Base-by-base conservation (phyloP, 2,113 vertebrate species). In the Bubo scandiacus region DNA sequence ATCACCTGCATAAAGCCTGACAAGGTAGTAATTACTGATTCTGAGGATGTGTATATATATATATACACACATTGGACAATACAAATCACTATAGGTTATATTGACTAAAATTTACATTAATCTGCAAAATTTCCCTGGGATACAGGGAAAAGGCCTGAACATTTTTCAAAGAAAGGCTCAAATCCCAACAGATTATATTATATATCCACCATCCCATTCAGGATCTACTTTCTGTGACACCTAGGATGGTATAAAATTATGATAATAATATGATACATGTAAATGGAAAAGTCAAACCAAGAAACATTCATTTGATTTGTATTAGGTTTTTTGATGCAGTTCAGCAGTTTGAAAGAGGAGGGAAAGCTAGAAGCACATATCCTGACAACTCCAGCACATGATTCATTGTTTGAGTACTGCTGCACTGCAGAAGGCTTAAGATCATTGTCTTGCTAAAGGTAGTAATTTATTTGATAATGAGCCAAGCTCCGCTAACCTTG, bases 381-480 rank as follows among this genome's bases (percentile, higher is more conserved):
- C 71, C 45, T 83, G 85, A 94, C 79, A 94, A 38, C 70, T 80
- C 54, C 27, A 45, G 27, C 45, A 61, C 16, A 62, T 96, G 78
- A 95, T 94, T 96, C 78, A 95, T 90, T 88, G 71, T 92, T 93
- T 83, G 88, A 78, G 72, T 66, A 67, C 62, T 88, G 85, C 62
- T 82, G 71, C 82, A 83, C 45, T 88, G 81, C 92, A 93, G 62
- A 94, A 70, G 32, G 45, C 47, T 88, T 82, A 77, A 66, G 73
- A 95, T 94, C 40, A 80, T 95, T 96, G 92, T 94, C 91, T 94
- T 88, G 88, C 90, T 92, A 68, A 94, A 89, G 70, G 86, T 62
- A 82, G 86, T 89, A 90, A 92, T 96, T 94, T 96, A 77, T 88
- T 58, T 96, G 70, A 77, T 87, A 95, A 95, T 95, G 79, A 94